phyloP scores from a whole-genome alignment of 2,113 vertebrate genomes.

The Callipepla squamata region DNA sequence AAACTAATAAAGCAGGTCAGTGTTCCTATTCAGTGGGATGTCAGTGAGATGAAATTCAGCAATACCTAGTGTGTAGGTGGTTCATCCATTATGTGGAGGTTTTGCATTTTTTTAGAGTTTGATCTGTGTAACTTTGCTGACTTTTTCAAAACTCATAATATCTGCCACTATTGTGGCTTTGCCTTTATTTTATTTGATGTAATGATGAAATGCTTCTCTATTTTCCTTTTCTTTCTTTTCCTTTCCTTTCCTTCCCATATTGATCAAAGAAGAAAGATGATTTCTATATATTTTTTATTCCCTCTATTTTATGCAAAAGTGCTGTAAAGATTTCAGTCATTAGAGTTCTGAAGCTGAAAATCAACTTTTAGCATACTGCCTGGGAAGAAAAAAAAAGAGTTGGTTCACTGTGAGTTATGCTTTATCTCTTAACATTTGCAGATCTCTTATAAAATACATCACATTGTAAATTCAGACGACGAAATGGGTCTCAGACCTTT shows the following conservation, averaged over 20 bases:
- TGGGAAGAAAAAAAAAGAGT: not conserved
- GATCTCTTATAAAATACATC: not conserved
- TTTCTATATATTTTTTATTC: not conserved
- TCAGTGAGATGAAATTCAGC: not conserved
- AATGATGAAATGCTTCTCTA: not conserved
- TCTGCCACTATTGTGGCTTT: not conserved
- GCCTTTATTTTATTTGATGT: not conserved
- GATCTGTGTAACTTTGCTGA: not conserved
- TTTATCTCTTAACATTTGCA: not conserved
- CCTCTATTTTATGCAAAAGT: not conserved
- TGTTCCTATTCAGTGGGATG: not conserved
- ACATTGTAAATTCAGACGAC: not conserved
- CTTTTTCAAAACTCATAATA: not conserved
- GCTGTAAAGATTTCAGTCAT: not conserved
- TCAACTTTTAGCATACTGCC: not conserved
- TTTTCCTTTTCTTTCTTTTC: not conserved
- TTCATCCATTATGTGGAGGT: not conserved
- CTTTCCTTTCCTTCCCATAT: not conserved
- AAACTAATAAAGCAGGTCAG: not conserved
- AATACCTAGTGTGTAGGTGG: fast-evolving
- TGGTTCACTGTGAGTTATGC: not conserved
- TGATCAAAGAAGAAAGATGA: not conserved
- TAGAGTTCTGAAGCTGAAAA: not conserved
- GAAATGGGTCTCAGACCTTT: not conserved
- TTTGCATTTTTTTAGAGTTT: slow-evolving; percentile 5